Evolutionary conservation across 2,797 vertebrate genomes (phyloP).

Genomic region (Lepilemur ruficaudatus): DNA sequence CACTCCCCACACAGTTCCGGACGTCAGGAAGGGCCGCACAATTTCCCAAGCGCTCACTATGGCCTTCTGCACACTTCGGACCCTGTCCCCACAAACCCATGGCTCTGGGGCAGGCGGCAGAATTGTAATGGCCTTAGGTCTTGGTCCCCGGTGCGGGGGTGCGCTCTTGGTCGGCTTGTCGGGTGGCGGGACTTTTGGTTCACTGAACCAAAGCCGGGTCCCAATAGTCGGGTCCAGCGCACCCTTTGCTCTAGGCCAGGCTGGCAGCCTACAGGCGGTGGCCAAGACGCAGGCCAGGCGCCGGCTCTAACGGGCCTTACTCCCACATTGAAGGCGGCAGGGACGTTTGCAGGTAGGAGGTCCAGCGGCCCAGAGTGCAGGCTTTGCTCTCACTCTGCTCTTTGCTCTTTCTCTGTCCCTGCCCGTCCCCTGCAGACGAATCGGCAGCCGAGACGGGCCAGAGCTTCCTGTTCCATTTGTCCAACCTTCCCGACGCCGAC

Average conservation of each 20-base stretch:
- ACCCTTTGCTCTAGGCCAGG: not conserved
- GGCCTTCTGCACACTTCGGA: not conserved
- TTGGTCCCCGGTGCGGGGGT: not conserved
- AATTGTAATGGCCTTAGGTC: not conserved
- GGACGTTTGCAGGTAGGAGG: not conserved
- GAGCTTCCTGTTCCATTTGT: constrained; percentile 89
- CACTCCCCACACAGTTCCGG: not conserved
- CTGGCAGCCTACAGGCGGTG: not conserved
- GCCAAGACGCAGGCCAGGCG: not conserved
- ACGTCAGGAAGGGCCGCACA: rapidly evolving
- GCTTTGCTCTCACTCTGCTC: not conserved
- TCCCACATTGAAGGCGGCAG: rapidly evolving
- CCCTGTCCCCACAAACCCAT: not conserved
- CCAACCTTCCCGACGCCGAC: constrained; percentile 84
- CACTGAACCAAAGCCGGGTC: not conserved
- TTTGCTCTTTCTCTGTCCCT: constrained; percentile 19
- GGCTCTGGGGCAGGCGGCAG: not conserved
- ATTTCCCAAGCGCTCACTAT: not conserved
- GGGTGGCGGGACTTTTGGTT: not conserved
- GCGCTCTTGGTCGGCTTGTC: not conserved
- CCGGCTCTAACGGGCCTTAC: rapidly evolving
- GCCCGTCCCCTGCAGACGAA: constrained; percentile 75
- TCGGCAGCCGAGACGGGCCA: constrained; percentile 70
- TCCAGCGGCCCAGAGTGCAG: rapidly evolving
- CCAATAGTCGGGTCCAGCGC: not conserved